Base-by-base conservation (phyloP, 2,888 invertebrate species). In the Caenorhabditis drosophilae region DNA sequence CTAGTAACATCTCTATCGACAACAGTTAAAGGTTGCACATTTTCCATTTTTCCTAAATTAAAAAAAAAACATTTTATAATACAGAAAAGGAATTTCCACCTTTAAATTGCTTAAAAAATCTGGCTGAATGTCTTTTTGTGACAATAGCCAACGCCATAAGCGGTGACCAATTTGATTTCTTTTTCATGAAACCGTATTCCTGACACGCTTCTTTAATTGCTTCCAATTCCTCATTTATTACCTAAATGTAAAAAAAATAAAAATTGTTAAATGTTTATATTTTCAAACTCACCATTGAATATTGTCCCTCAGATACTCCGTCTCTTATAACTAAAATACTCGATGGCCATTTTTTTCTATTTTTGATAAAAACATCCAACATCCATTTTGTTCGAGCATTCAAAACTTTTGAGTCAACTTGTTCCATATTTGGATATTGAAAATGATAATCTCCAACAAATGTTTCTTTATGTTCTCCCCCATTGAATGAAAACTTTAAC, bases 61-160 rank as follows among this genome's bases (percentile, higher is more conserved):
- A 4, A 15, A 22, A n/a, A 25, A 11, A 3, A 27, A 47, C 35
- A 50, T 18, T 41, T 51, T 34, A 3, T 23, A 16, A 15, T 25
- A 16, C 25, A 16, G n/a, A n/a, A n/a, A n/a, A n/a, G n/a, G n/a
- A n/a, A n/a, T n/a, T 31, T 27, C 20, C 22, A 9, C 34, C 22
- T 22, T 47, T 49, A 12, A 4, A 20, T 18, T 20, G 31, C 47
- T 38, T 15, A 31, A 42, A 75, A 41, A 77, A 58, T 15, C 77
- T 59, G 18, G 70, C 64, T 41, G 71, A 61, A 41, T 81, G 76
- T 2, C 75, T 58, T 41, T 80, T 80, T 9, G 76, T 78, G 9
- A 68, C 75, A 22, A 80, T 41, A 11, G 78, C 49, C 12, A 81
- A 36, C 11, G 70, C 70, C 44, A 77, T 69, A 11, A 54, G 55